Percentiles rank a stretch among this genome's conserved stretches.
phyloP scores from a whole-genome alignment of 2,797 vertebrate species.

The Falco novaeseelandiae region DNA sequence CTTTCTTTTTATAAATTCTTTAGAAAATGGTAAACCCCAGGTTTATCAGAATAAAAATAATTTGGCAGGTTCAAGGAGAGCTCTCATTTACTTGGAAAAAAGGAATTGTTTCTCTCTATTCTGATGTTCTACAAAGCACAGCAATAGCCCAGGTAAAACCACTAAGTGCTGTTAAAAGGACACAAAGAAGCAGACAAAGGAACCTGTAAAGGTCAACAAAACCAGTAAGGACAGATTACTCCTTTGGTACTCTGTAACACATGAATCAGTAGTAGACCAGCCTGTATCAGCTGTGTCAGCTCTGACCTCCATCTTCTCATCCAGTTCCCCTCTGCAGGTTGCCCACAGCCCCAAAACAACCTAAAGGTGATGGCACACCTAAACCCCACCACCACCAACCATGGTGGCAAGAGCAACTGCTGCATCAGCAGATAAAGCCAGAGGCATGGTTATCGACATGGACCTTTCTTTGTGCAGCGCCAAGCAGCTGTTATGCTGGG shows the following conservation, averaged over 20 bases:
- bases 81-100: neutral
- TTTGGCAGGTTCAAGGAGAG: neutral
- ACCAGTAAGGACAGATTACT: neutral
- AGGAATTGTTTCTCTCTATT: neutral
- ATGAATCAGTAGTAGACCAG: neutral
- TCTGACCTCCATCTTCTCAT: neutral
- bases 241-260: neutral
- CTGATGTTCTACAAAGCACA: neutral
- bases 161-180: neutral
- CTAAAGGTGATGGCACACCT: neutral
- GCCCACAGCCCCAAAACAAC: neutral
- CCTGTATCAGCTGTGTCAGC: neutral
- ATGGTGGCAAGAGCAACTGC: neutral
- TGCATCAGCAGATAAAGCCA: neutral
- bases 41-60: neutral
- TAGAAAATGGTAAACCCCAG: neutral
- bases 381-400: fast-evolving
- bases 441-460: fast-evolving
- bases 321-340: neutral
- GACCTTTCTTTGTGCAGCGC: fast-evolving
- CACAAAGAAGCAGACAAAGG: neutral
- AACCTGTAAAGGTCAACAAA: neutral
- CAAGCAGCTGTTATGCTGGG: neutral
- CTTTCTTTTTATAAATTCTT: neutral
- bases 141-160: neutral